These are phyloP conservation scores for Phrynosoma platyrhinos DNA, from an alignment of 2,113 vertebrate species.

Conservation along the genomic window DNA sequence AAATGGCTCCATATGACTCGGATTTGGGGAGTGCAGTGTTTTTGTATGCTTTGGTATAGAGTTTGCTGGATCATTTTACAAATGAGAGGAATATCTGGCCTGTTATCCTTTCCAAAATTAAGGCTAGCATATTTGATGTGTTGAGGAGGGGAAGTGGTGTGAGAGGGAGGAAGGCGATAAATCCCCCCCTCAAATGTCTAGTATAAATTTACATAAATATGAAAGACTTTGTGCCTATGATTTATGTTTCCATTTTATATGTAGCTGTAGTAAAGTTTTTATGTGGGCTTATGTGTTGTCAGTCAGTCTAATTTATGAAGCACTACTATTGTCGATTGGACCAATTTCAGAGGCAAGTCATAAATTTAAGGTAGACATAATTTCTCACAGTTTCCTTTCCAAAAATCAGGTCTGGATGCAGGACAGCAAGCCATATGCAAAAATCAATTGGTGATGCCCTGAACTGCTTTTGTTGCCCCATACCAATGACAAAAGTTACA, in stretches of 20 bases:
- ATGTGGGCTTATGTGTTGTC: not conserved
- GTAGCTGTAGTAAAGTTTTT: not conserved
- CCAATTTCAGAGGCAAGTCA: not conserved
- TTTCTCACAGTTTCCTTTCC: not conserved
- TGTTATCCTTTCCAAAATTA: conserved; percentile 32
- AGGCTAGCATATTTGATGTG: conserved; percentile 5
- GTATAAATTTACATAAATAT: not conserved
- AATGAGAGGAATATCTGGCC: conserved; percentile 14
- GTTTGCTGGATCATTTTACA: conserved; percentile 28
- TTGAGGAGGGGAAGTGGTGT: not conserved
- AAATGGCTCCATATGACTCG: conserved; percentile 48
- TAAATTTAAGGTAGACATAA: not conserved
- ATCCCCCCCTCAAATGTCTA: not conserved
- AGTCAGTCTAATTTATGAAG: not conserved
- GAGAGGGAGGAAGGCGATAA: not conserved
- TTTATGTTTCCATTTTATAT: not conserved
- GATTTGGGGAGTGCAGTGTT: conserved; percentile 23
- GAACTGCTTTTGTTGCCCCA: not conserved
- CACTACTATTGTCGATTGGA: not conserved
- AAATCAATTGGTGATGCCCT: not conserved
- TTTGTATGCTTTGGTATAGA: conserved; percentile 36
- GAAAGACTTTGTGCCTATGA: not conserved
- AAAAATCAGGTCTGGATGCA: not conserved
- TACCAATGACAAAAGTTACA: not conserved
- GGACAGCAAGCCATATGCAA: not conserved